Base-by-base conservation (phyloP, 1,140 invertebrate genomes). In the Pseudomyrmex concolor region DNA sequence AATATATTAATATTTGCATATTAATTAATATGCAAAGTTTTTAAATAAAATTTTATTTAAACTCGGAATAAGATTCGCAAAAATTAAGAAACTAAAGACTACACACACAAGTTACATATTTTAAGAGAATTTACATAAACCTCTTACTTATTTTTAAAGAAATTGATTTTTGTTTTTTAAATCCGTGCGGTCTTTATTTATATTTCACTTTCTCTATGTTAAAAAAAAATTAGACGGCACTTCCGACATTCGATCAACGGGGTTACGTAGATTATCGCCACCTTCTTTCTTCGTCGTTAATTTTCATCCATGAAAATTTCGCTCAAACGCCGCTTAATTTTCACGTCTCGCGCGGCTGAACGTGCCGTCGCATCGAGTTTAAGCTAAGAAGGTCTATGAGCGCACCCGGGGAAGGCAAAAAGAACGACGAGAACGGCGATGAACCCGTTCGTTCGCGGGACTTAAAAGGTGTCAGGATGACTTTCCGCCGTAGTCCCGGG, bases 391-490 rank as follows among this genome's bases (percentile, higher is more conserved):
- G 84, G 63, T 64, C 59, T 55, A n/a, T 51, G 71, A 22, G 13
- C 85, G 80, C 50, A 45, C 77, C 5, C 83, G 84, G 84, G 84
- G 87, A 86, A 80, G 72, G 68, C 86, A 64, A 71, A 76, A 82
- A 59, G 82, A 67, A 67, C 85, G 85, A 86, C 34, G 34, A 34
- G 34, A 85, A 51, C 82, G 86, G 81, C 74, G 86, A 80, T 76
- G 84, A 88, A 57, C 60, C 71, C 54, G 73, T 62, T 84, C 80
- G 78, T 89, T 74, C 89, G 55, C 81, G 55, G 72, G 45, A 87
- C 88, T 92, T 92, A 92, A 93, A 91, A 93, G 91, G 91, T 91
- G 91, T 92, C 91, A 89, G 84, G 89, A 83, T 83, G 91, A 92
- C 91, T 93, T 92, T 89, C 91, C 89, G 89, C 90, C 89, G 88